These are phyloP conservation scores for Seriola rivoliana DNA, from an alignment of 2,113 vertebrate genomes.

Conservation along the genomic window DNA sequence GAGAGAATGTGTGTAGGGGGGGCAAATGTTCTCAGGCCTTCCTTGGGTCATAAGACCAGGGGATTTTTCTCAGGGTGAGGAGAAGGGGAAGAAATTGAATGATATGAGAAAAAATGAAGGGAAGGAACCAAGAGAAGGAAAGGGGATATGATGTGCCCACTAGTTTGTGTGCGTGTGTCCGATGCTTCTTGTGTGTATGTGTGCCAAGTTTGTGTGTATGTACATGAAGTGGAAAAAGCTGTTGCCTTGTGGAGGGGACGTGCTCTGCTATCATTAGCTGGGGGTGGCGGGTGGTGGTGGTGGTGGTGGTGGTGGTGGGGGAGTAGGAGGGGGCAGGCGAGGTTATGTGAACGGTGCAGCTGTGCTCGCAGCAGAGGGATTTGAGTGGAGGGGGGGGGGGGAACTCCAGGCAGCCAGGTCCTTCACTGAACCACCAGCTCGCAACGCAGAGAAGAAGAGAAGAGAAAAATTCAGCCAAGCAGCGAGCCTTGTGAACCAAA, in stretches of 20 bases:
- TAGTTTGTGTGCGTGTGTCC: constrained; percentile 51
- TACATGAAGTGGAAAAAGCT: constrained; percentile 88
- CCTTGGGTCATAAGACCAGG: constrained; percentile 76
- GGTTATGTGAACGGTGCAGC: constrained; percentile 89
- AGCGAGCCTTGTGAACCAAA: constrained; percentile 80
- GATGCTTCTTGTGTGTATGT: constrained; percentile 27
- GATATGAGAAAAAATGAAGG: constrained; percentile 80
- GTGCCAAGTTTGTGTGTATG: constrained; percentile 56
- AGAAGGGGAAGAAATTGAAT: constrained; percentile 77
- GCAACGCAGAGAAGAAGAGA: constrained; percentile 63
- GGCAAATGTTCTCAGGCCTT: constrained; percentile 77
- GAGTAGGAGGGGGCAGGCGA: constrained; percentile 83
- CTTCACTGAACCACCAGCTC: constrained; percentile 83
- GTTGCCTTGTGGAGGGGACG: constrained; percentile 86
- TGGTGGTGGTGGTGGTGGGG: constrained; percentile 24
- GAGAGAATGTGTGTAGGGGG: neutral
- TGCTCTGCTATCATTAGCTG: constrained; percentile 88
- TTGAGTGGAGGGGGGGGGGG: constrained; percentile 76
- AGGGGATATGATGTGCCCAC: constrained; percentile 75
- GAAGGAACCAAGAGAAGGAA: constrained; percentile 67
- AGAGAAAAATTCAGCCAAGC: constrained; percentile 50
- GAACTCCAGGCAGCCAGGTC: constrained; percentile 83
- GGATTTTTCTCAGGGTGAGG: constrained; percentile 84
- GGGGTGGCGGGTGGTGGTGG: constrained; percentile 35
- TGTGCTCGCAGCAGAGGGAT: constrained; percentile 87